Evolutionary conservation across 2,888 invertebrate genomes (phyloP).

Genomic region (Tenthredo livida): DNA sequence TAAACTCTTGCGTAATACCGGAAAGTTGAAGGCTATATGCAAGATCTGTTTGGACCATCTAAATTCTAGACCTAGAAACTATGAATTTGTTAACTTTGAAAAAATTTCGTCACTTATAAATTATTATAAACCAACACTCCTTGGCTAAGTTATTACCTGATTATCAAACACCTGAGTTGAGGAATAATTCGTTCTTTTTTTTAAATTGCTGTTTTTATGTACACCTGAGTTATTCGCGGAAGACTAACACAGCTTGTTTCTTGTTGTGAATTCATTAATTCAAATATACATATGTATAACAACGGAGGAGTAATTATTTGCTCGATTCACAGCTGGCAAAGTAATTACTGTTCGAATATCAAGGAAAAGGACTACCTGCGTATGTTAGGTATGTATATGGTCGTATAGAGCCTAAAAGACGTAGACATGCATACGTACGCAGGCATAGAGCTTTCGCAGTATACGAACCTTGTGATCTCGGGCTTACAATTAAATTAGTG

Average conservation of each 20-base stretch:
- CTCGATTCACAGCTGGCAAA: not conserved
- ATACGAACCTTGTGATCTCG: not conserved
- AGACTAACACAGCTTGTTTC: not conserved
- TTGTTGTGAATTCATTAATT: not conserved
- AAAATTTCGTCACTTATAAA: not conserved
- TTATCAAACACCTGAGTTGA: not conserved
- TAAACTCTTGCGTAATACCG: not conserved
- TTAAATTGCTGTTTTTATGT: too few relatives aligned
- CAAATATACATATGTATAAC: not conserved
- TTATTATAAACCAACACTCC: not conserved
- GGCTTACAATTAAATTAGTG: not conserved
- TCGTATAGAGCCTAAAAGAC: not conserved
- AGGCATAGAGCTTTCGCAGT: not conserved
- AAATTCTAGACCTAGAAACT: not conserved
- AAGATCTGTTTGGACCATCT: not conserved
- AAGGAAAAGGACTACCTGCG: not conserved
- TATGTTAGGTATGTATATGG: not conserved
- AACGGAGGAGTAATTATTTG: not conserved
- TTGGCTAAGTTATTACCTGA: not conserved
- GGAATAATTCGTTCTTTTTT: not conserved
- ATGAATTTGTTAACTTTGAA: not conserved
- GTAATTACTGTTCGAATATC: not conserved
- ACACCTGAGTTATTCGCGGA: not conserved
- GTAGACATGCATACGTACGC: not conserved
- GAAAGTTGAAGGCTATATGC: constrained; percentile 12